A percentile compares a stretch with the other conserved stretches of the same genome.
phyloP scores from a whole-genome alignment of 2,797 vertebrate species.

The Smutsia temminckii region DNA sequence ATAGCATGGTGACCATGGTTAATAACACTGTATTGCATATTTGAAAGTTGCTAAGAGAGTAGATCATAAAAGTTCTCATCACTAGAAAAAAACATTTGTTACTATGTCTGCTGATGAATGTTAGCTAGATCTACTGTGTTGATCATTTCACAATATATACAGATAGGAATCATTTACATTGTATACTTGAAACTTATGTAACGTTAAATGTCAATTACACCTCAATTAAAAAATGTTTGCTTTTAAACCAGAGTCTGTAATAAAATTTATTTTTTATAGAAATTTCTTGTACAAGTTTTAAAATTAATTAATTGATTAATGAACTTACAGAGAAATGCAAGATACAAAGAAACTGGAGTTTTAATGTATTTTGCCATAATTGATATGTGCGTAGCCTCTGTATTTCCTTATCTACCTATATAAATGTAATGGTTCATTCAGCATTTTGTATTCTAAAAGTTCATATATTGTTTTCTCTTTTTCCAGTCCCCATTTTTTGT shows the following conservation, averaged over 20 bases:
- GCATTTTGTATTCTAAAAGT: background rate
- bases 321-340: background rate
- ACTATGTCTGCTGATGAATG: background rate
- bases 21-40: background rate
- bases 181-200: background rate
- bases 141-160: background rate
- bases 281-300: background rate
- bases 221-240: background rate
- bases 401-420: background rate
- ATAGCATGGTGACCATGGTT: background rate
- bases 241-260: background rate
- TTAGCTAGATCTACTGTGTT: background rate
- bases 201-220: background rate
- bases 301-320: background rate
- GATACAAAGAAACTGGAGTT: background rate
- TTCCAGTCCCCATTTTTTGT: background rate
- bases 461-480: background rate
- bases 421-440: background rate
- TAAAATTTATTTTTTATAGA: background rate
- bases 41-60: background rate
- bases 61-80: background rate
- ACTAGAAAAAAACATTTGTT: background rate
- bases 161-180: background rate
- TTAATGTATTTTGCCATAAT: background rate
- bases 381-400: background rate